A percentile compares a stretch with the other conserved stretches of the same genome.
phyloP scores from a whole-genome alignment of 2,113 vertebrate species.

The Maccullochella peelii region DNA sequence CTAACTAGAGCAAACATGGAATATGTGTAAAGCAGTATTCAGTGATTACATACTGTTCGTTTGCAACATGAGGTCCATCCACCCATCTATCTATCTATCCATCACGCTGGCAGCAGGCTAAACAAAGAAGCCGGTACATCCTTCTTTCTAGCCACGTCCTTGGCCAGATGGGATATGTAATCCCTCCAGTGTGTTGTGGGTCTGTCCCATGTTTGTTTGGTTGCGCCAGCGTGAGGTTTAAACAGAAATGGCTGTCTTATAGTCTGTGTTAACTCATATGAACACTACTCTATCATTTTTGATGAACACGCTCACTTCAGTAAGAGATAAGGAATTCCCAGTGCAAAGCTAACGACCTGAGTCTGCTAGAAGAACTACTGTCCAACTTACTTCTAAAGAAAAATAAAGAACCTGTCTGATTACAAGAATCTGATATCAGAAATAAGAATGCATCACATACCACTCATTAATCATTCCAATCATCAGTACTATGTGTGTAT shows the following conservation, averaged over 20 bases:
- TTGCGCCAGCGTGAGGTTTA: background rate
- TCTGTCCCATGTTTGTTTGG: background rate
- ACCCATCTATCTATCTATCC: background rate
- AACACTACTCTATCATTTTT: background rate
- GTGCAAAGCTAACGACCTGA: background rate
- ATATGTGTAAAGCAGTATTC: background rate
- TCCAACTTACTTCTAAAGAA: background rate
- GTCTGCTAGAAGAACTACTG: background rate
- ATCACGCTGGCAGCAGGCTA: background rate
- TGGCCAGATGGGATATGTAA: background rate
- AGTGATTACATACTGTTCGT: background rate
- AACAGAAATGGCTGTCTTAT: background rate
- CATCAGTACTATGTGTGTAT: background rate
- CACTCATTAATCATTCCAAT: slow-evolving; percentile 14
- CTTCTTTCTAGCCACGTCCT: background rate
- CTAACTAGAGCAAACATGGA: background rate
- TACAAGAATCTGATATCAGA: background rate
- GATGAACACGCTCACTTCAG: background rate
- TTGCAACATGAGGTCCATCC: background rate
- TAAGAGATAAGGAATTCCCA: background rate
- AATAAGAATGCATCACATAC: background rate
- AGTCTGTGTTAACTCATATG: background rate
- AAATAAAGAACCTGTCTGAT: background rate
- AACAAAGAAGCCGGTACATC: background rate
- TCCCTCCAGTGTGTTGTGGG: background rate